Conservation (phyloP, 2,113 vertebrate species). For the Vidua chalybeata region DNA sequence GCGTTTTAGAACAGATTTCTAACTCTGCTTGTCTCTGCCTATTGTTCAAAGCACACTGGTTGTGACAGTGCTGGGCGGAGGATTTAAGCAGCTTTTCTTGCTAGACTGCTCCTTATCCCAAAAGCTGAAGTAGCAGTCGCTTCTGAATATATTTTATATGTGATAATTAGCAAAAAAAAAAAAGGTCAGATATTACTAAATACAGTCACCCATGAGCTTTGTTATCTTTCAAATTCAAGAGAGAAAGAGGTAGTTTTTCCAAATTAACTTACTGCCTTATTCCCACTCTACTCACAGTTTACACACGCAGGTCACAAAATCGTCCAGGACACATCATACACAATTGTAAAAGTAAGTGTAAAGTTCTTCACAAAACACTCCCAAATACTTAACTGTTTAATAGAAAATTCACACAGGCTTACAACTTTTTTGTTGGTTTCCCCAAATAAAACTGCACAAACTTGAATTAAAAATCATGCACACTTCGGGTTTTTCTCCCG, state of each 20-base stretch:
- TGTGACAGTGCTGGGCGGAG: conserved; percentile 50
- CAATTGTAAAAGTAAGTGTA: neutral
- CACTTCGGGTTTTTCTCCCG: neutral
- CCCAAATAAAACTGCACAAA: neutral
- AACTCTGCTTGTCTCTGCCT: neutral
- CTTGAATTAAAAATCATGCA: neutral
- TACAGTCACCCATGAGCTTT: neutral
- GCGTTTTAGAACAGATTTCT: neutral
- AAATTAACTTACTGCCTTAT: neutral
- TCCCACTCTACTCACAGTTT: neutral
- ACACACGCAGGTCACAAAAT: neutral
- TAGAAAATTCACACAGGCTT: neutral
- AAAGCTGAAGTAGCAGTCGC: neutral
- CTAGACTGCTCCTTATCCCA: conserved; percentile 34
- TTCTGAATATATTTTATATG: neutral
- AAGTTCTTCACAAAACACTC: neutral
- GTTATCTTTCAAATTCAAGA: neutral
- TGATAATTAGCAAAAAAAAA: neutral
- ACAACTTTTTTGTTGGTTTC: neutral
- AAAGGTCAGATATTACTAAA: neutral
- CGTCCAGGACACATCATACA: neutral
- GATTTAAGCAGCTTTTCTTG: conserved; percentile 56
- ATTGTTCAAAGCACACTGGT: neutral
- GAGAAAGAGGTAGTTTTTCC: neutral
- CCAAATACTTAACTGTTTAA: neutral